These are phyloP conservation scores for Hypercompe scribonia DNA, from an alignment of 2,888 invertebrate species.

Conservation along the genomic window DNA sequence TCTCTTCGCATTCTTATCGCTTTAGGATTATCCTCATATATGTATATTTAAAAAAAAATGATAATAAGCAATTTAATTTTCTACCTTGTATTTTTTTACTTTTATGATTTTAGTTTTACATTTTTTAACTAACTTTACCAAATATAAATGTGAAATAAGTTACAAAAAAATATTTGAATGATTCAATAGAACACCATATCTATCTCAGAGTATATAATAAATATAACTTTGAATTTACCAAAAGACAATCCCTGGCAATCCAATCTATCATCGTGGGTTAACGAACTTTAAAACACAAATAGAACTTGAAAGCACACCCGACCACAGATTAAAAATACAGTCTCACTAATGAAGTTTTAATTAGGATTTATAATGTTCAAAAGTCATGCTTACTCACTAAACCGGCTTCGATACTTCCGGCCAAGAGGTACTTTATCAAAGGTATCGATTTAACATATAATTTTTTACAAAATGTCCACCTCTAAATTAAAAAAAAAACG, in stretches of 20 bases:
- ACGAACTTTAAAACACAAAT: slow-evolving; percentile 48
- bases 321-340: slow-evolving; percentile 46
- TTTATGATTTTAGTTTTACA: too few relatives aligned
- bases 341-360: slow-evolving; percentile 46
- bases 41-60: too few relatives aligned
- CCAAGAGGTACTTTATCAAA: slow-evolving; percentile 11
- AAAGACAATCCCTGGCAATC: slow-evolving; percentile 38
- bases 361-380: slow-evolving; percentile 49
- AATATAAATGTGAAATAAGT: neutral
- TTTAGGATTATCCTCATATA: too few relatives aligned
- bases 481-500: slow-evolving; percentile 11
- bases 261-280: slow-evolving; percentile 49
- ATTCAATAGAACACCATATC: slow-evolving; percentile 22
- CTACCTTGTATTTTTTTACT: too few relatives aligned
- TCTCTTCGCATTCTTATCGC: neutral
- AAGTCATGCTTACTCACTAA: slow-evolving; percentile 27
- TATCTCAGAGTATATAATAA: slow-evolving; percentile 25
- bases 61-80: too few relatives aligned
- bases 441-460: neutral
- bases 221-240: slow-evolving; percentile 33
- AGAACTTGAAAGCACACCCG: slow-evolving; percentile 44
- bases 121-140: neutral
- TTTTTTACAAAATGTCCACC: neutral
- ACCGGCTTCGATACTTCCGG: slow-evolving; percentile 28
- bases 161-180: slow-evolving; percentile 5